Percentiles rank a stretch among this genome's conserved stretches.
Evolutionary conservation across 2,113 vertebrate species (phyloP).

Genomic region (Toxotes jaculatrix): DNA sequence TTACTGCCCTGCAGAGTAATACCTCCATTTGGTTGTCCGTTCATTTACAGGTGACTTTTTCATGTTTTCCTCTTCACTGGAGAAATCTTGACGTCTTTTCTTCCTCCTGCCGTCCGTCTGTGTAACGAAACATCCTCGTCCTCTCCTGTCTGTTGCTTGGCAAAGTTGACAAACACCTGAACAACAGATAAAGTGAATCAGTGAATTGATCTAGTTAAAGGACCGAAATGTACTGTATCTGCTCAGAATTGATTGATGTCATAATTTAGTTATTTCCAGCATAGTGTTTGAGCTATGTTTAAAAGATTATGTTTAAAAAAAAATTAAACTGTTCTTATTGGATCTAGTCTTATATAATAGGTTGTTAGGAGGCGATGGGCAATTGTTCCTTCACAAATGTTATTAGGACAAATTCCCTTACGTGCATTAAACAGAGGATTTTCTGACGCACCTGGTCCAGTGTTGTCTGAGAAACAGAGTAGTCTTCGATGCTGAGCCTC

Average conservation of each 20-base stretch:
- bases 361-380: background rate
- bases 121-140: conserved; percentile 86
- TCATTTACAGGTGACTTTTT: background rate
- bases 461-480: conserved; percentile 95
- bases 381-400: background rate
- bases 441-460: conserved; percentile 90
- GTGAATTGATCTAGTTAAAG: background rate
- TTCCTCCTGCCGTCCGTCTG: conserved; percentile 85
- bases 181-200: conserved; percentile 8
- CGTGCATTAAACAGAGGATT: background rate
- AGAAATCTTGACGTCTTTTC: conserved; percentile 86
- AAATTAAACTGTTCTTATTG: too few species aligned
- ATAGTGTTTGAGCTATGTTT: background rate
- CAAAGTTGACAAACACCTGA: conserved; percentile 96
- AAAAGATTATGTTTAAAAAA: too few species aligned
- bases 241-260: background rate
- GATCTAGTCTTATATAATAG: too few species aligned
- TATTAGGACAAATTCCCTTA: background rate
- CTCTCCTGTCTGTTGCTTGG: conserved; percentile 92
- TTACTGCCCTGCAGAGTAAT: background rate
- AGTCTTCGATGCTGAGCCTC: conserved; percentile 93
- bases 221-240: background rate
- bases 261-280: background rate
- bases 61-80: conserved; percentile 79
- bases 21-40: background rate